A percentile compares a stretch with the other conserved stretches of the same genome.
phyloP scores from a whole-genome alignment of 2,113 vertebrate genomes.

The Chauna torquata region DNA sequence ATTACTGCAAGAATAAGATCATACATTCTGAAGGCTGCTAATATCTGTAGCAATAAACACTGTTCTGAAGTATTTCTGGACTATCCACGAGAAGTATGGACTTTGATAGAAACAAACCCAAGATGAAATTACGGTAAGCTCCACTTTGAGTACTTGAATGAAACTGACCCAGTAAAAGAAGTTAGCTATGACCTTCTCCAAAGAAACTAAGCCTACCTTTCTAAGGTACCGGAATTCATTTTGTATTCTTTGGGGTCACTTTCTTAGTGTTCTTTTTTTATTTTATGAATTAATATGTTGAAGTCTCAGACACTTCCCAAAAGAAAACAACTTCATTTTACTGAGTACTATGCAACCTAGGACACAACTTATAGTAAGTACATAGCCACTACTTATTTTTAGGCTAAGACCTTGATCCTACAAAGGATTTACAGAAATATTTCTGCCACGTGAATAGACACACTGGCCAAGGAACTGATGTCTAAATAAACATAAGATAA shows the following conservation, averaged over 20 bases:
- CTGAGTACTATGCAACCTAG: neutral
- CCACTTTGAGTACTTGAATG: neutral
- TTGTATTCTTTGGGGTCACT: neutral
- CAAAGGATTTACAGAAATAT: neutral
- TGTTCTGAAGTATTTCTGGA: neutral
- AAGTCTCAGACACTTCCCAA: neutral
- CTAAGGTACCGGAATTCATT: neutral
- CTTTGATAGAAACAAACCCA: neutral
- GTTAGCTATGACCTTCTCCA: neutral
- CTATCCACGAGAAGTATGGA: neutral
- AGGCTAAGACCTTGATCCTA: neutral
- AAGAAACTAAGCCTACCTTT: neutral
- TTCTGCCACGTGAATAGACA: neutral
- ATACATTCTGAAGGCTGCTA: neutral
- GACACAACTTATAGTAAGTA: neutral
- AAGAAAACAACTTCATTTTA: neutral
- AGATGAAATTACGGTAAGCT: neutral
- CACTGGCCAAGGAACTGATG: neutral
- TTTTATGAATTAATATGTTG: neutral
- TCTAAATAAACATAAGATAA: neutral
- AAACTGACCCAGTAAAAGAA: neutral
- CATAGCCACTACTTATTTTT: neutral
- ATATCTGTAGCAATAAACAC: neutral
- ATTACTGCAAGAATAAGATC: neutral
- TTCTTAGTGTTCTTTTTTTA: neutral